Conservation (phyloP, 2,888 invertebrate species). For the Drosophila mayaguana region DNA sequence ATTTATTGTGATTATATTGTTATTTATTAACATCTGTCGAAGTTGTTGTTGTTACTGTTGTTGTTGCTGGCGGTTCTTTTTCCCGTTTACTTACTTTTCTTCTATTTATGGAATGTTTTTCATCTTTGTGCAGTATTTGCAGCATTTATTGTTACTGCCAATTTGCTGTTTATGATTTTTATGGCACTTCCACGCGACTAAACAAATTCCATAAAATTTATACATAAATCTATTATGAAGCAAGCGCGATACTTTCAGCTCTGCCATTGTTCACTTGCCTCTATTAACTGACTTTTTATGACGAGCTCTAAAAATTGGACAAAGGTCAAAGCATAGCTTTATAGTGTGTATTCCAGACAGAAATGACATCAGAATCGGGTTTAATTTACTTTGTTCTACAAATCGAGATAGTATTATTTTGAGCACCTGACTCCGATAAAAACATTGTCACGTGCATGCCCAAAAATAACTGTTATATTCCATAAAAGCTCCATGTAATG, state of each 20-base stretch:
- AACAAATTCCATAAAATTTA: constrained; percentile 66
- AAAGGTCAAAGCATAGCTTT: background rate
- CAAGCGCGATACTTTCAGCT: constrained; percentile 34
- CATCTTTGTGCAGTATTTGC: constrained; percentile 15
- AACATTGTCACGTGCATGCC: background rate
- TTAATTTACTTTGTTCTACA: background rate
- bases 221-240: constrained; percentile 56
- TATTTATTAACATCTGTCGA: constrained; percentile 46
- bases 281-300: constrained; percentile 33
- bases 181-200: constrained; percentile 70
- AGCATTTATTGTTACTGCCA: constrained; percentile 42
- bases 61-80: constrained; percentile 8
- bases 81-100: constrained; percentile 20
- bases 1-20: constrained; percentile 53
- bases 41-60: constrained; percentile 16
- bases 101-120: constrained; percentile 22
- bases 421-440: background rate
- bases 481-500: background rate
- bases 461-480: background rate
- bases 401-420: background rate
- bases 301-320: background rate
- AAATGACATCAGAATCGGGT: background rate
- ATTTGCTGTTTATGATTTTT: constrained; percentile 66
- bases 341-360: background rate
- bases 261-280: constrained; percentile 41